Percentiles rank a stretch among this genome's conserved stretches.
These are phyloP conservation scores for Gallinago nigripennis DNA, from an alignment of 2,797 vertebrate genomes.

Conservation along the genomic window DNA sequence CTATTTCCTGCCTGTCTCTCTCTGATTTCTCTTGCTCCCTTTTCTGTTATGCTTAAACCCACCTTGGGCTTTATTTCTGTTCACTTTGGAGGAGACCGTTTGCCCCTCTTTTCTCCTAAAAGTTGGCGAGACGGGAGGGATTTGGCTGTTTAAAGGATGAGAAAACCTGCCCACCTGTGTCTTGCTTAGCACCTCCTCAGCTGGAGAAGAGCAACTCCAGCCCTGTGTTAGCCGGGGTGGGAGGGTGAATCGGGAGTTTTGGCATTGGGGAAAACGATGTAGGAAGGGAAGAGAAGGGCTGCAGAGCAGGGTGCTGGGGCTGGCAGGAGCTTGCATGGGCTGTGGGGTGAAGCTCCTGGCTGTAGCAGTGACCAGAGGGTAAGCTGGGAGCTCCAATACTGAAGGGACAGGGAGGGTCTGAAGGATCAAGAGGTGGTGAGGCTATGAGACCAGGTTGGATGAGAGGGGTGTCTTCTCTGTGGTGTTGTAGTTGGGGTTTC, in stretches of 20 bases:
- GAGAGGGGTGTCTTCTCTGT: not conserved
- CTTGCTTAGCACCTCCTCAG: not conserved
- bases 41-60: not conserved
- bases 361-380: not conserved
- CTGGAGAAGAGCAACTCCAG: not conserved
- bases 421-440: not conserved
- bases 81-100: not conserved
- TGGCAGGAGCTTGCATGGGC: not conserved
- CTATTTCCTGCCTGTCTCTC: constrained; percentile 20
- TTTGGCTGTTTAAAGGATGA: not conserved
- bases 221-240: not conserved
- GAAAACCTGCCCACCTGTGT: not conserved
- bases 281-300: not conserved
- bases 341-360: not conserved
- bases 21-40: not conserved
- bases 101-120: not conserved
- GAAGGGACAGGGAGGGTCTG: not conserved
- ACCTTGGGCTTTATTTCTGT: not conserved
- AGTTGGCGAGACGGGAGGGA: not conserved
- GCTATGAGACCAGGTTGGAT: not conserved
- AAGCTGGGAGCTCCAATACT: not conserved
- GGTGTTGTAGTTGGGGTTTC: not conserved
- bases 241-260: not conserved
- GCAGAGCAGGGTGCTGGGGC: not conserved
- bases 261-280: not conserved